These are phyloP conservation scores for Platyura marginata DNA, from an alignment of 1,140 invertebrate genomes.

Conservation along the genomic window DNA sequence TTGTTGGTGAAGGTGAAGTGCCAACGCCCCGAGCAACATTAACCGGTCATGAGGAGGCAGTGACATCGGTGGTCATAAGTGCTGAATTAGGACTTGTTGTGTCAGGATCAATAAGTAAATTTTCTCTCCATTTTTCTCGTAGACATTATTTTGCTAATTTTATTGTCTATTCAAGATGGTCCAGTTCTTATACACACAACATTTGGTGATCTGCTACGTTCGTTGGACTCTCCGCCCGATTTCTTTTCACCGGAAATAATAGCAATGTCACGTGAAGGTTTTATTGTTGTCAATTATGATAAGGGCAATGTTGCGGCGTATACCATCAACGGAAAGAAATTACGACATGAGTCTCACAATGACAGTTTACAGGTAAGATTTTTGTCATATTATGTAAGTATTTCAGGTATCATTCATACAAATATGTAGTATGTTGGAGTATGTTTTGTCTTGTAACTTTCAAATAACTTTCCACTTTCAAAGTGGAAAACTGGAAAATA, in stretches of 20 bases:
- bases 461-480: no score
- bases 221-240: conserved; percentile 59
- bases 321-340: conserved; percentile 76
- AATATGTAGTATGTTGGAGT: no score
- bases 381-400: no score
- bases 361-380: conserved; percentile 89
- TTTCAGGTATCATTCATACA: no score
- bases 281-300: conserved; percentile 87
- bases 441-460: no score
- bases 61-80: conserved; percentile 88
- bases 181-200: conserved; percentile 93
- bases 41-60: conserved; percentile 90
- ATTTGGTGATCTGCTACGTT: conserved; percentile 91
- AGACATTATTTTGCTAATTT: neutral
- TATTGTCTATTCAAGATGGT: conserved; percentile 44
- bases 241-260: conserved; percentile 80
- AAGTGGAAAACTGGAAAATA: no score
- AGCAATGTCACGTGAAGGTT: conserved; percentile 87
- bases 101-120: conserved; percentile 67
- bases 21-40: conserved; percentile 90
- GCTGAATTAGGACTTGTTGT: conserved; percentile 96
- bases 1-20: conserved; percentile 87
- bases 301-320: conserved; percentile 80
- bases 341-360: conserved; percentile 78
- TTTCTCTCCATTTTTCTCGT: neutral